phyloP scores from a whole-genome alignment of 2,113 vertebrate species.

The Actenoides hombroni region DNA sequence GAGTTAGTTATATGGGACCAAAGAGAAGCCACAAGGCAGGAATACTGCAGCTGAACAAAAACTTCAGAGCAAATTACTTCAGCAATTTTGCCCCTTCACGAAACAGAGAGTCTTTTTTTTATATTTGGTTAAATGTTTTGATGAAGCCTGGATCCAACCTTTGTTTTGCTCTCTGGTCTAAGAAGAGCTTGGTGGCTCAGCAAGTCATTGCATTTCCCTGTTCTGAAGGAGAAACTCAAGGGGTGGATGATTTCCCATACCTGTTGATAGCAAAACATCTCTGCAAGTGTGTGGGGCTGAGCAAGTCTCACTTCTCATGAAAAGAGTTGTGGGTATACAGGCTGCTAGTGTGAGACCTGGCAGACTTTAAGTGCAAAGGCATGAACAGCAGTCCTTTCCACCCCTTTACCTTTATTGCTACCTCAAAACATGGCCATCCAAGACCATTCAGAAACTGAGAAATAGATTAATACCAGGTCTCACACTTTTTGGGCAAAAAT shows the following conservation, averaged over 20 bases:
- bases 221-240: background rate
- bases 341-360: background rate
- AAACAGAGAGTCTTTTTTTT: background rate
- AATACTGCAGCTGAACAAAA: background rate
- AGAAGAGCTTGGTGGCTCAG: background rate
- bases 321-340: background rate
- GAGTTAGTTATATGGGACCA: background rate
- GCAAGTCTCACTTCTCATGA: background rate
- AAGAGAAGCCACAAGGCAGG: background rate
- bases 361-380: background rate
- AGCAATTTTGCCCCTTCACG: background rate
- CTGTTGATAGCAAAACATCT: background rate
- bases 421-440: background rate
- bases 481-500: background rate
- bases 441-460: background rate
- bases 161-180: background rate
- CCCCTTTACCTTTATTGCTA: background rate
- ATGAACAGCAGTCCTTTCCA: background rate
- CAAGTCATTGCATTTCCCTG: background rate
- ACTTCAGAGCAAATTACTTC: background rate
- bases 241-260: background rate
- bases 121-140: background rate
- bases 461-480: background rate
- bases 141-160: background rate
- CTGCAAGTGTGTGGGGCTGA: background rate